Conservation (phyloP, 2,797 vertebrate genomes). For the Poeciliopsis turneri region DNA sequence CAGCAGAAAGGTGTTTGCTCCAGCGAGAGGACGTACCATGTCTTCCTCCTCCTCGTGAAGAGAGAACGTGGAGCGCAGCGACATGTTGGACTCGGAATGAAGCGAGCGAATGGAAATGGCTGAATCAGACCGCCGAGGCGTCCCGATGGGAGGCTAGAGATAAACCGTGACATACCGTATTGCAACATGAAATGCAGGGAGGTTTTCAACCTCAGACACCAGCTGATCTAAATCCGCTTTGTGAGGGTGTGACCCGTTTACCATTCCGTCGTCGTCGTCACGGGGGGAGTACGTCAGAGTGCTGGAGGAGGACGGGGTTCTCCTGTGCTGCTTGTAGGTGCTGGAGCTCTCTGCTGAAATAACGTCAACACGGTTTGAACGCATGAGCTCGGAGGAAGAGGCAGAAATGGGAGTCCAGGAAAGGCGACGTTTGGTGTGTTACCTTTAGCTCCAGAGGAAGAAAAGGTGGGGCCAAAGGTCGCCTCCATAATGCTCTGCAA, state of each 20-base stretch:
- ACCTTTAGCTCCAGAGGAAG: constrained; percentile 75
- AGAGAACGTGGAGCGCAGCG: constrained; percentile 96
- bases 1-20: background rate
- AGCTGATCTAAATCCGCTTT: background rate
- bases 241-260: constrained; percentile 60
- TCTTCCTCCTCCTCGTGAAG: constrained; percentile 98
- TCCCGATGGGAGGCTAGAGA: constrained; percentile 88
- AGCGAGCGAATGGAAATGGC: constrained; percentile 96
- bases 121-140: constrained; percentile 93
- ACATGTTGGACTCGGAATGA: constrained; percentile 99
- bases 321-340: constrained; percentile 93
- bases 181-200: background rate
- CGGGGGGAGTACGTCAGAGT: constrained; percentile 92
- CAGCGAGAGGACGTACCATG: constrained; percentile 77
- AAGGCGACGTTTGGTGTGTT: background rate
- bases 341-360: constrained; percentile 85
- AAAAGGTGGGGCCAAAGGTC: constrained; percentile 72
- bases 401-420: background rate
- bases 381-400: background rate
- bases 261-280: constrained; percentile 96
- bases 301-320: constrained; percentile 96
- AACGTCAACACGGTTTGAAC: constrained; percentile 17
- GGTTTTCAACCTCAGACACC: background rate
- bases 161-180: background rate
- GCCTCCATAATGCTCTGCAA: constrained; percentile 74